A percentile compares a stretch with the other conserved stretches of the same genome.
Conservation (phyloP, 2,888 invertebrate species). For the Alentia gelatinosa region DNA sequence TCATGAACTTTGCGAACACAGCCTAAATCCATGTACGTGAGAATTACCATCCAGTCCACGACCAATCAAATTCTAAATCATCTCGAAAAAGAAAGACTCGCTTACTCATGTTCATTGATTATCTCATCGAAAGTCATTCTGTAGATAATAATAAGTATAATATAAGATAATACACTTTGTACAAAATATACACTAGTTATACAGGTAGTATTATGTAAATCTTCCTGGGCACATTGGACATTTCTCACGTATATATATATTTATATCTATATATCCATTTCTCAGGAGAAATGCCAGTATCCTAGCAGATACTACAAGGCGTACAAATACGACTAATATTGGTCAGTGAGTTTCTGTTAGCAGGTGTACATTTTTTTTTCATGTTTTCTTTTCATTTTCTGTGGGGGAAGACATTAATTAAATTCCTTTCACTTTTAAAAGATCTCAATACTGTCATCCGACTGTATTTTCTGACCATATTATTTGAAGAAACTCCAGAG, state of each 20-base stretch:
- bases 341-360: not conserved
- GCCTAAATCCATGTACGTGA: not conserved
- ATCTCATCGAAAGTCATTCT: not conserved
- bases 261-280: not conserved
- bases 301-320: not conserved
- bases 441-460: no score
- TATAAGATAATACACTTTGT: slow-evolving; percentile 6
- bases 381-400: not conserved
- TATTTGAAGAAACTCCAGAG: no score
- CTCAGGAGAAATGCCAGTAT: not conserved
- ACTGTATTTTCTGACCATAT: no score
- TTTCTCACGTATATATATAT: not conserved
- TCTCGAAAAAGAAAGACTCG: not conserved
- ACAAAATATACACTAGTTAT: slow-evolving; percentile 16
- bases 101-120: not conserved
- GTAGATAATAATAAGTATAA: not conserved
- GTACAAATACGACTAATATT: not conserved
- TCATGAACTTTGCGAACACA: not conserved
- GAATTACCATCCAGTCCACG: not conserved
- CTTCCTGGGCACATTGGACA: not conserved
- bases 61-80: not conserved
- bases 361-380: not conserved
- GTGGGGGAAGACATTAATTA: no score
- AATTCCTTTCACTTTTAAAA: no score
- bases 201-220: not conserved